A percentile compares a stretch with the other conserved stretches of the same genome.
Conservation (phyloP, 2,113 vertebrate species). For the Egretta garzetta region DNA sequence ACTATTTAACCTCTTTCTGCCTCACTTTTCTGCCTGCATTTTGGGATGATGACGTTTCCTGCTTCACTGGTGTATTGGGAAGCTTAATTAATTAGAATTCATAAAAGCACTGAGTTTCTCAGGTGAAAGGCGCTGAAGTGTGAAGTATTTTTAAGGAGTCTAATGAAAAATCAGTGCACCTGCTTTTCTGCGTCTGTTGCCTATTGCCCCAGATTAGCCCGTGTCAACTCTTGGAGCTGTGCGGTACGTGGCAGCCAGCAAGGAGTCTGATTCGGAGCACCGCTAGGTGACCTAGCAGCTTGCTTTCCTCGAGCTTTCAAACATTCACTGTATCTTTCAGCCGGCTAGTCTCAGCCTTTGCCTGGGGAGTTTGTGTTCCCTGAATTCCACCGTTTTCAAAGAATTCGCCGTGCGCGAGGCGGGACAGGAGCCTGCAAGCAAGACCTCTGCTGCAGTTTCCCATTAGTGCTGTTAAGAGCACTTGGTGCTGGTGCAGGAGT, state of each 20-base stretch:
- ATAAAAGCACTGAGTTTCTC: background rate
- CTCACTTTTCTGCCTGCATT: background rate
- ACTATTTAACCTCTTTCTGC: constrained; percentile 33
- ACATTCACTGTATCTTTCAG: background rate
- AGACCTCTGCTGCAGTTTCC: background rate
- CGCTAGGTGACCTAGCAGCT: background rate
- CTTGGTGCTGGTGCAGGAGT: background rate
- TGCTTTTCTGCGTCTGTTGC: background rate
- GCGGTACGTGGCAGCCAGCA: background rate
- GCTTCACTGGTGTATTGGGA: constrained; percentile 19
- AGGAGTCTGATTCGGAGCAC: background rate
- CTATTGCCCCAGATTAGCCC: background rate
- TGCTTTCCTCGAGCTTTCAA: background rate
- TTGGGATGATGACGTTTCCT: constrained; percentile 11
- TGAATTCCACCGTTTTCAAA: background rate
- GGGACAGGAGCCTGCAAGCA: background rate
- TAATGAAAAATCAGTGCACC: background rate
- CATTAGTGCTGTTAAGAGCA: background rate
- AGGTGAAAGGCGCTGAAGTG: constrained; percentile 26
- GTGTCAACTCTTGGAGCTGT: background rate
- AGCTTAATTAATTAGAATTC: constrained; percentile 56
- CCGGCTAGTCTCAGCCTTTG: background rate
- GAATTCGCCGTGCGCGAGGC: background rate
- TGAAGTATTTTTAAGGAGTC: constrained; percentile 38
- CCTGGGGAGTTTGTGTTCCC: background rate